phyloP scores from a whole-genome alignment of 2,797 vertebrate genomes.

The Scolopax rusticola region DNA sequence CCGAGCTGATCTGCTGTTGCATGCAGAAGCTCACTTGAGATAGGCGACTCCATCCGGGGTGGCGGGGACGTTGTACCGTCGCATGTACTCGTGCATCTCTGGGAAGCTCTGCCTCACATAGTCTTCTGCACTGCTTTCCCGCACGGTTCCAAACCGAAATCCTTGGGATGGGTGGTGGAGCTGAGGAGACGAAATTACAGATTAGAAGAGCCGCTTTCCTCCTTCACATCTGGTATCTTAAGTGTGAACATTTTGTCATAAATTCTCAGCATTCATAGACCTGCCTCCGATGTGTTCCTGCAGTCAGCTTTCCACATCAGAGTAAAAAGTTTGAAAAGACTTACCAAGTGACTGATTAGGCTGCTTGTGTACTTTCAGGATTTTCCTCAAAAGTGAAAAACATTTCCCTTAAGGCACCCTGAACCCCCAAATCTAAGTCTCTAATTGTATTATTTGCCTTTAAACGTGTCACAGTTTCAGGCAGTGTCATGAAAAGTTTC shows the following conservation, averaged over 20 bases:
- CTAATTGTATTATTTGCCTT: not conserved
- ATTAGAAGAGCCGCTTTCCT: not conserved
- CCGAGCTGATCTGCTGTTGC: not conserved
- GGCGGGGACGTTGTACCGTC: slow-evolving; percentile 93
- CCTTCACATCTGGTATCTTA: not conserved
- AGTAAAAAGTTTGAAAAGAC: not conserved
- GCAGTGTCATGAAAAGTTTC: not conserved
- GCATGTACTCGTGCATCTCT: slow-evolving; percentile 99
- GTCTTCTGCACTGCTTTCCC: slow-evolving; percentile 96
- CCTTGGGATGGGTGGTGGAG: slow-evolving; percentile 98
- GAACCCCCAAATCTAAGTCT: not conserved
- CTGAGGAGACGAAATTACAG: slow-evolving; percentile 74
- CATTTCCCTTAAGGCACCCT: not conserved
- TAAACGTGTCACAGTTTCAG: not conserved
- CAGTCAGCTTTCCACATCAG: not conserved
- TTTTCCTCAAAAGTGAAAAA: not conserved
- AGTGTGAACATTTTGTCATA: not conserved
- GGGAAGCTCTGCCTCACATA: slow-evolving; percentile 98
- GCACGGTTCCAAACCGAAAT: slow-evolving; percentile 96
- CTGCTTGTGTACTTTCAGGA: not conserved
- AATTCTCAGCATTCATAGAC: not conserved
- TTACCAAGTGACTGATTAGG: not conserved
- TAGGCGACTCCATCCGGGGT: slow-evolving; percentile 91
- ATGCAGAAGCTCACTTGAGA: slow-evolving; percentile 88
- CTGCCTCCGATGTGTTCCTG: not conserved